A percentile compares a stretch with the other conserved stretches of the same genome.
These are phyloP conservation scores for Habroteleia sp. DNA, from an alignment of 2,888 invertebrate genomes.

Conservation along the genomic window DNA sequence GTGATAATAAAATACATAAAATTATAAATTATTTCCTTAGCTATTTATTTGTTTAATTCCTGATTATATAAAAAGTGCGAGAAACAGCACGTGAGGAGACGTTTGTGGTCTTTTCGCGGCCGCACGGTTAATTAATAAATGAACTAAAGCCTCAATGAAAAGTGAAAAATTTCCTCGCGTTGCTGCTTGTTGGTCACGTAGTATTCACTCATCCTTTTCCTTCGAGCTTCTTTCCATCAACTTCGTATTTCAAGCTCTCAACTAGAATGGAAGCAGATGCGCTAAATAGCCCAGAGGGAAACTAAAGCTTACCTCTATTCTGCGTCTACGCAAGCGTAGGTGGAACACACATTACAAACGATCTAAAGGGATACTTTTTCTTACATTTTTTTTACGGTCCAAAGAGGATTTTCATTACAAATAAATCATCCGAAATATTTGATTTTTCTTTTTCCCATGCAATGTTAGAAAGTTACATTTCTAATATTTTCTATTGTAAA, in stretches of 20 bases:
- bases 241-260: conserved; percentile 49
- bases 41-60: too few relatives aligned
- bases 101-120: conserved; percentile 14
- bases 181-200: conserved; percentile 61
- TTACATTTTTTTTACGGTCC: conserved; percentile 26
- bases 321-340: conserved; percentile 41
- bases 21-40: too few relatives aligned
- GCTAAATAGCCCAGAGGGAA: conserved; percentile 77
- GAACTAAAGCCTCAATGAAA: conserved; percentile 52
- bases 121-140: conserved; percentile 56
- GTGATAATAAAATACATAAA: too few relatives aligned
- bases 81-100: conserved; percentile 22
- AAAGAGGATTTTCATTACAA: conserved; percentile 60
- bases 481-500: background rate
- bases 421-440: conserved; percentile 61
- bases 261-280: conserved; percentile 74
- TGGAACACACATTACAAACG: conserved; percentile 48
- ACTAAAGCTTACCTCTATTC: conserved; percentile 67
- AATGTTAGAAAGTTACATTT: conserved; percentile 1
- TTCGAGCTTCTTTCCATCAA: conserved; percentile 56
- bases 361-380: conserved; percentile 34
- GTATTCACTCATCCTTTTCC: conserved; percentile 48
- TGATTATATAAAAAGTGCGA: too few relatives aligned
- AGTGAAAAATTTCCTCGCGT: conserved; percentile 49
- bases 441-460: conserved; percentile 25